Percentiles rank a stretch among this genome's conserved stretches.
Conservation (phyloP, 2,113 vertebrate species). For the Platichthys stellatus region DNA sequence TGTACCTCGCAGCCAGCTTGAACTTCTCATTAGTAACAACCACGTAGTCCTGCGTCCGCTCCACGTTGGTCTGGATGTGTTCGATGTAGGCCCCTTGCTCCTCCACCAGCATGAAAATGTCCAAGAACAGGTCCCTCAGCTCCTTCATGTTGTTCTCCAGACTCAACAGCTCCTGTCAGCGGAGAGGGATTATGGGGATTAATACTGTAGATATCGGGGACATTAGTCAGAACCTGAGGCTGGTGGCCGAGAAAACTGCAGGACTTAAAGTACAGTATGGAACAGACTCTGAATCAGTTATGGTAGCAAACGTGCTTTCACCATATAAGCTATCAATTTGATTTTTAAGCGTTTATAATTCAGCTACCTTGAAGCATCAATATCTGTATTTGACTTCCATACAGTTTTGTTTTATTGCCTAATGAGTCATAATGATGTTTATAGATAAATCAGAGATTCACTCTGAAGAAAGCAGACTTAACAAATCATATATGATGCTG, state of each 20-base stretch:
- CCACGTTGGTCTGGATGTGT: constrained; percentile 89
- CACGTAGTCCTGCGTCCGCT: constrained; percentile 89
- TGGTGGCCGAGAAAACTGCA: background rate
- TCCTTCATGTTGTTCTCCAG: constrained; percentile 94
- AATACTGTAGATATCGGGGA: background rate
- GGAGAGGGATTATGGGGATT: constrained; percentile 12
- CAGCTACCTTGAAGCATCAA: too few species aligned
- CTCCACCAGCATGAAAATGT: constrained; percentile 91
- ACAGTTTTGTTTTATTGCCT: too few species aligned
- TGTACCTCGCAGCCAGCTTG: constrained; percentile 88
- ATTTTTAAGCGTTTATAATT: background rate
- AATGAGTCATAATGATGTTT: too few species aligned
- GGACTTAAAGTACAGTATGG: background rate
- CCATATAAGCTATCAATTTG: background rate
- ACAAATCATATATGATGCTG: too few species aligned
- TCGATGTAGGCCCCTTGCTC: constrained; percentile 90
- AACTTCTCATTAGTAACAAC: constrained; percentile 88
- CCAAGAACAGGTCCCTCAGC: constrained; percentile 89
- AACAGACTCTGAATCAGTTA: background rate
- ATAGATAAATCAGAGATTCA: too few species aligned
- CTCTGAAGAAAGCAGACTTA: too few species aligned
- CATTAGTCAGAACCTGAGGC: constrained; percentile 8
- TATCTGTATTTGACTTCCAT: too few species aligned
- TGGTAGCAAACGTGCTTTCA: background rate
- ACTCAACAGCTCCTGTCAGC: constrained; percentile 84